Base-by-base conservation (phyloP, 2,113 vertebrate genomes). In the Siniperca chuatsi region DNA sequence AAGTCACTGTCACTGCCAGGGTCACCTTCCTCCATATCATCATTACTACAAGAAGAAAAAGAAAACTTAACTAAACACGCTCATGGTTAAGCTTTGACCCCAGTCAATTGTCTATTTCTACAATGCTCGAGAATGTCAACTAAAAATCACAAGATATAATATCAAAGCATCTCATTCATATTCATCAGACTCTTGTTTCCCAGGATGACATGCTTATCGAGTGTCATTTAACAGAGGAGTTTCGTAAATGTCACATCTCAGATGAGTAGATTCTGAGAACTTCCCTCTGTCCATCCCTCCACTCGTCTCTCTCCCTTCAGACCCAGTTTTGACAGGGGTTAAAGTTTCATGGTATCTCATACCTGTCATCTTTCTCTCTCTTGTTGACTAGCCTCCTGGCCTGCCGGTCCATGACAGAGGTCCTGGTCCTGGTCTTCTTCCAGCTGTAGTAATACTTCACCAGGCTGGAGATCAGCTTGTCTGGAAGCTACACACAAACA, bases 381-480 rank as follows among this genome's bases (percentile, higher is more conserved):
- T 97, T 97, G 95, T 81, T 96, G 73, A 97, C 92, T 78, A 98
- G 95, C 77, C 96, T 95, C 68, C 97, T 95, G 21, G 97, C 97
- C 93, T 98, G 97, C 12, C 97, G 92, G 90, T 98, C 97, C 97
- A 98, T 98, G 81, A 98, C 97, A 0, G 97, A 98, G 29, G 97
- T 98, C 35, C 97, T 95, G 87, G 95, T 97, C 3, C 97, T 93
- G 0, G 97, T 98, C 92, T 98, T 98, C 94, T 98, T 98, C 97
- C 97, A 98, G 55, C 97, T 96, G 91, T 98, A 98, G 91, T 98
- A 98, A 87, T 98, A 98, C 85, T 97, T 98, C 61, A 98, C 97
- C 86, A 98, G 92, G 91, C 96, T 98, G 87, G 97, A 96, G 86
- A 98, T 97, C 83, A 97, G 85, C 86, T 98, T 98, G 89, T 98